These are phyloP conservation scores for Sthenelais limicola DNA, from an alignment of 2,888 invertebrate species.

Conservation along the genomic window DNA sequence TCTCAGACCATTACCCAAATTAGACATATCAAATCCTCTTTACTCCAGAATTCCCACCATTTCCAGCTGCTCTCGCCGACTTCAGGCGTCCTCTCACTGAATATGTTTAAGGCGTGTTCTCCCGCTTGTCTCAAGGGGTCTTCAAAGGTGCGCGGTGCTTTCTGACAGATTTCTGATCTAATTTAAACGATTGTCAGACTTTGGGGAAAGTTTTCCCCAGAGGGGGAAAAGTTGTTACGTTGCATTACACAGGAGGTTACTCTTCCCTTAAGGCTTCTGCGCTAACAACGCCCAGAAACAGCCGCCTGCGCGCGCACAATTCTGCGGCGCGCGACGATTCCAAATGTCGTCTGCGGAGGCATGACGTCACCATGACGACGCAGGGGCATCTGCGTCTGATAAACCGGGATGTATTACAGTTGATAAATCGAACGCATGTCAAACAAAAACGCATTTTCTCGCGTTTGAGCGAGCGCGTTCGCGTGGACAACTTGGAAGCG, in stretches of 20 bases:
- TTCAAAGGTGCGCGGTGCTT: slow-evolving; percentile 4
- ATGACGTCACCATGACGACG: slow-evolving; percentile 30
- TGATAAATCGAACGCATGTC: neutral
- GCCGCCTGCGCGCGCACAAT: too few relatives aligned
- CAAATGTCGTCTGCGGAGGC: neutral
- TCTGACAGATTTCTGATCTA: neutral
- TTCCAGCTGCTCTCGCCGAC: neutral
- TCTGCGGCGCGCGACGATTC: neutral
- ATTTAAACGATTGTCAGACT: too few relatives aligned
- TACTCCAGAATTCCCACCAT: neutral
- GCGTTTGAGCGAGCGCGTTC: neutral
- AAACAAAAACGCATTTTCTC: neutral
- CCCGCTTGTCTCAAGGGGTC: neutral
- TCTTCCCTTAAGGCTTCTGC: neutral
- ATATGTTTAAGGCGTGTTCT: neutral
- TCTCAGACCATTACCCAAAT: slow-evolving; percentile 31
- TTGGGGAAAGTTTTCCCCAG: too few relatives aligned
- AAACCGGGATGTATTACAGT: slow-evolving; percentile 3
- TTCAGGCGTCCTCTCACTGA: neutral
- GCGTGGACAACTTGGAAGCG: neutral
- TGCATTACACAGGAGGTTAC: neutral
- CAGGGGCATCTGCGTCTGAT: slow-evolving; percentile 13
- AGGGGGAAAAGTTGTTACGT: neutral
- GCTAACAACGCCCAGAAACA: too few relatives aligned
- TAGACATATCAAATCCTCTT: neutral